Evolutionary conservation across 1,140 invertebrate genomes (phyloP), one percentile per base, ranked within the genome.

Genomic region (Telenomus remus): DNA sequence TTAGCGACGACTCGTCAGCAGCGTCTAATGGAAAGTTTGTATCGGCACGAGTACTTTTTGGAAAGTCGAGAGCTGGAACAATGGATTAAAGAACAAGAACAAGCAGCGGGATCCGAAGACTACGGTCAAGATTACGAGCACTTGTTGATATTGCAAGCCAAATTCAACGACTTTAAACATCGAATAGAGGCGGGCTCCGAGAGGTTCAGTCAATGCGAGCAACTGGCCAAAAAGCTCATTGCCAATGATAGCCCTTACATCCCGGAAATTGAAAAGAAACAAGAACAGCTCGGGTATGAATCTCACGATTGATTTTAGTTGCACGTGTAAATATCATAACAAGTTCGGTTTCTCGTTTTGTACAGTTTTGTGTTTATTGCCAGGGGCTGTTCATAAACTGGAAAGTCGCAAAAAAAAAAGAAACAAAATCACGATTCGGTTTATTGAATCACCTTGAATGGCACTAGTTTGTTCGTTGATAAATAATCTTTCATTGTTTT

Each of bases 41-140:
- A 95, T 84, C 90, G 96, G 65, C 97, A 98, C 83, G 96, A 98
- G 81, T 99, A 98, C 85, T 93, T 98, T 82, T 88, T 94, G 0
- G 98, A 99, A 86, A 94, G 93, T 65, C 91, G 93, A 54, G 97
- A 99, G 82, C 90, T 99, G 55, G 96, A 98, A 81, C 92, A 93
- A 76, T 99, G 97, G 97, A 98, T 99, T 34, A 92, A 93, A 69
- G 96, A 98, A 82, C 96, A 99, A 84, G 92, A 96, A 85, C 93
- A 95, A 75, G 92, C 93, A 0, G 97, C 97, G 6, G 93, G 93
- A 2, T 96, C 94, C 35, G 97, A 99, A 83, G 98, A 99, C 85
- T 99, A 97, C 86, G 97, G 97, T 5, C 95, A 96, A 84, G 97
- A 99, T 89, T 98, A 97, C 84, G 98, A 99, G 85, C 97, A 99